phyloP scores from a whole-genome alignment of 1,140 invertebrate species.

The Pogonomyrmex barbatus region DNA sequence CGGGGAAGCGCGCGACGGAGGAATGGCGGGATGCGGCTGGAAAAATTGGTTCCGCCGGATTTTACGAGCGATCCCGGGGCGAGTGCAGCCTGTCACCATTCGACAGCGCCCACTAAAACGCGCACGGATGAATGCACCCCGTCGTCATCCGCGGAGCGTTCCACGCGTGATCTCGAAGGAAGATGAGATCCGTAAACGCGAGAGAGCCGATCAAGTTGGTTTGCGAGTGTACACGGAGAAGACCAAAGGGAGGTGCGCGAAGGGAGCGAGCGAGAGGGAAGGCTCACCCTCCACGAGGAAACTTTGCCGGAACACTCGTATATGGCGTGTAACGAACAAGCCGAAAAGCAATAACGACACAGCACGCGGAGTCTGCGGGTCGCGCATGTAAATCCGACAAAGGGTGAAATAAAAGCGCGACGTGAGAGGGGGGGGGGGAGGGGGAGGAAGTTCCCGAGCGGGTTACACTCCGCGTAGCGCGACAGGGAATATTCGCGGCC shows the following conservation, averaged over 20 bases:
- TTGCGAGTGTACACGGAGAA: not conserved
- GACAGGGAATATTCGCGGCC: constrained; percentile 1
- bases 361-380: constrained; percentile 33
- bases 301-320: constrained; percentile 31
- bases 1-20: constrained; percentile 25
- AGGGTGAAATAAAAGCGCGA: constrained; percentile 54
- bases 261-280: constrained; percentile 2
- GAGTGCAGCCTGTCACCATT: not conserved
- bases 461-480: constrained; percentile 33
- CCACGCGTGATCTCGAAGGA: constrained; percentile 36
- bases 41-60: constrained; percentile 55
- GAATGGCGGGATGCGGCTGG: not conserved
- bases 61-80: constrained; percentile 53
- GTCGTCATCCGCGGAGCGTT: constrained; percentile 37
- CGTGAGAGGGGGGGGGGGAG: not conserved
- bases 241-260: not conserved
- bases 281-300: constrained; percentile 12
- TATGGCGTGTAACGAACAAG: constrained; percentile 53
- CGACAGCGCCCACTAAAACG: constrained; percentile 42
- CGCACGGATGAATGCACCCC: constrained; percentile 40
- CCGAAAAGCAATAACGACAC: constrained; percentile 59
- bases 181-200: constrained; percentile 39
- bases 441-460: constrained; percentile 44
- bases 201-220: constrained; percentile 4
- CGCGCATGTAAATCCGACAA: constrained; percentile 54